Base-by-base conservation (phyloP, 1,140 invertebrate genomes). In the Ips nitidus region DNA sequence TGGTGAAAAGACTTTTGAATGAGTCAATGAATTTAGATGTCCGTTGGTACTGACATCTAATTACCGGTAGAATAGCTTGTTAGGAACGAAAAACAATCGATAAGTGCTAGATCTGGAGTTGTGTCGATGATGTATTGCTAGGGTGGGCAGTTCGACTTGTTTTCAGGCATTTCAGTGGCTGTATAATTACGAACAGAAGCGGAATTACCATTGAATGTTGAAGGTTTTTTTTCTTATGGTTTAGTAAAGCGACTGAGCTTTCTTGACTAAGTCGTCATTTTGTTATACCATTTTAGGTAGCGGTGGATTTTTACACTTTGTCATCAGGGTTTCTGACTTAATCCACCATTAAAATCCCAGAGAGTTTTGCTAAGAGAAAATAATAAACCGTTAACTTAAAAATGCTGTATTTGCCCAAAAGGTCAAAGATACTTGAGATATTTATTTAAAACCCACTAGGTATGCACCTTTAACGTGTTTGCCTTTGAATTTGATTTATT, bases 21-120 rank as follows among this genome's bases (percentile, higher is more conserved):
- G 42, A 60, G 58, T 60, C 58, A 60, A 60, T 60, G 58, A 60
- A 60, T 60, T 60, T 60, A 60, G 58, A 37, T 60, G 58, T 60
- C 58, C 36, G 45, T 8, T 50, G 41, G 55, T 40, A 38, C 41
- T 60, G 58, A 37, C 58, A 45, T 43, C 41, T 60, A 43, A 60
- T 60, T 60, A 60, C 55, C 22, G 38, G 8, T 4, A 57, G 6
- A 57, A 40, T 40, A 3, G 58, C 58, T 45, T 60, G 58, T 4
- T 4, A 36, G 8, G 37, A 45, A 37, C n/a, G 42, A 5, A 4
- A 60, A 60, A 45, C 42, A 45, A 60, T 60, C 8, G 40, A 39
- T 41, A 41, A 4, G 40, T 58, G 37, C 56, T 41, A 58, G 38
- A 58, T 58, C 37, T 58, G 38, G 40, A 38, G 22, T 53, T 4